A percentile compares a stretch with the other conserved stretches of the same genome.
Conservation (phyloP, 2,888 invertebrate genomes). For the Schrankia costaestrigalis region DNA sequence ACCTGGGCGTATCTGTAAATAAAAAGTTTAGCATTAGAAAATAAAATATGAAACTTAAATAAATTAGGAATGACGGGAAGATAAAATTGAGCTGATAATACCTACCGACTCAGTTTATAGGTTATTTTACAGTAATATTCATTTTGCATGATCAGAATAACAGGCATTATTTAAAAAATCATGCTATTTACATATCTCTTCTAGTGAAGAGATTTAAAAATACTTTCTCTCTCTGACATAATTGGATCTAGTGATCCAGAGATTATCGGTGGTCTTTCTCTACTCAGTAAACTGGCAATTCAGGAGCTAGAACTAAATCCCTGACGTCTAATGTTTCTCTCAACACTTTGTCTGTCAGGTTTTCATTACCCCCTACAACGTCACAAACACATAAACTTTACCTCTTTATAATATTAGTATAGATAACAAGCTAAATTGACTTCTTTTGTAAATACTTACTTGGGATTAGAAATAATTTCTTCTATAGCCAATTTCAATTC, state of each 20-base stretch:
- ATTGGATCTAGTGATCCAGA: too few relatives aligned
- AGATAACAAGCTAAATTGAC: background rate
- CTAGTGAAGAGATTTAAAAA: too few relatives aligned
- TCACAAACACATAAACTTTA: background rate
- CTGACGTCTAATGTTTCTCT: too few relatives aligned
- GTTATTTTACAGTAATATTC: background rate
- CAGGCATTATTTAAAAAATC: too few relatives aligned
- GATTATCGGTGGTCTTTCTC: too few relatives aligned
- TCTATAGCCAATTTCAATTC: conserved; percentile 28
- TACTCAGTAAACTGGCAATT: too few relatives aligned
- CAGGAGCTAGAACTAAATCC: too few relatives aligned
- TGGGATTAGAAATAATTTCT: conserved; percentile 25
- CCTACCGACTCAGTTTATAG: background rate
- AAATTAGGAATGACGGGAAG: background rate
- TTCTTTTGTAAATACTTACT: conserved; percentile 5
- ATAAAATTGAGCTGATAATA: background rate
- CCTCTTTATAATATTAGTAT: background rate
- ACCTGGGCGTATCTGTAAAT: conserved; percentile 36
- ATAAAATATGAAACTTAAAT: background rate
- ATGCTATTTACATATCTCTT: too few relatives aligned
- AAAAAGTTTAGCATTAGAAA: conserved; percentile 4
- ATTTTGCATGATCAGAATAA: too few relatives aligned
- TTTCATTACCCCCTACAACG: too few relatives aligned
- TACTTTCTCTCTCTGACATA: too few relatives aligned
- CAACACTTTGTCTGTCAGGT: too few relatives aligned